Base-by-base conservation (phyloP, 2,113 vertebrate species). In the Uria aalge region DNA sequence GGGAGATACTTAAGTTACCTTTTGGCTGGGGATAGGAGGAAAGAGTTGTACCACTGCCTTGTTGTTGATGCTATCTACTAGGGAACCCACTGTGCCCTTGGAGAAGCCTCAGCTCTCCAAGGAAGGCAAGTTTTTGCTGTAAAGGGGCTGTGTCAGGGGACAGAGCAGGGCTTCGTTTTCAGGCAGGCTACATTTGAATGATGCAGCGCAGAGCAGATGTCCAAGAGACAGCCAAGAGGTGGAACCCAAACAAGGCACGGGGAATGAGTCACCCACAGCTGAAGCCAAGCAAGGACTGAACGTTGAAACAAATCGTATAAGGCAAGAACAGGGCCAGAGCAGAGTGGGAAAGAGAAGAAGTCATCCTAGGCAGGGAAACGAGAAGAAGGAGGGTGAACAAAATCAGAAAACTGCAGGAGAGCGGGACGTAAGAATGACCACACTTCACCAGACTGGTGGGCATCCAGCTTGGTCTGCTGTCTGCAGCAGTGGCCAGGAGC, bases 261-360 rank as follows among this genome's bases (percentile, higher is more conserved):
- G 43, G 41, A 90, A 55, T 96, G 97, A 97, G 89, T 97, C 97
- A 96, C 62, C 50, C 57, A 34, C 41, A 62, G 67, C 50, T 2
- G 4, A 85, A 90, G 91, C 94, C 96, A 96, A 95, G 89, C 91
- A 66, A 77, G 26, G 71, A 55, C 84, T 94, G 89, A 95, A 72
- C 1, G 0, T 8, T 73, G 77, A 95, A 77, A 69, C 48, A 66
- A 91, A 73, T 62, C 4, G 0, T 73, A 5, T 56, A 69, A 52
- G 75, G 88, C 20, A 2, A 92, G 69, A 85, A 40, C 38, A 73
- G 72, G 47, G 38, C 50, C 69, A 82, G 85, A 88, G 72, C 74
- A 74, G 83, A 95, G 71, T 22, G 71, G 67, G 88, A 55, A 85
- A 88, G 59, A 43, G 34, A 43, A 94, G 56, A 50, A 66, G 32